Evolutionary conservation across 2,113 vertebrate species (phyloP), one percentile per base, ranked within the genome.

Genomic region (Dendropsophus ebraccatus): DNA sequence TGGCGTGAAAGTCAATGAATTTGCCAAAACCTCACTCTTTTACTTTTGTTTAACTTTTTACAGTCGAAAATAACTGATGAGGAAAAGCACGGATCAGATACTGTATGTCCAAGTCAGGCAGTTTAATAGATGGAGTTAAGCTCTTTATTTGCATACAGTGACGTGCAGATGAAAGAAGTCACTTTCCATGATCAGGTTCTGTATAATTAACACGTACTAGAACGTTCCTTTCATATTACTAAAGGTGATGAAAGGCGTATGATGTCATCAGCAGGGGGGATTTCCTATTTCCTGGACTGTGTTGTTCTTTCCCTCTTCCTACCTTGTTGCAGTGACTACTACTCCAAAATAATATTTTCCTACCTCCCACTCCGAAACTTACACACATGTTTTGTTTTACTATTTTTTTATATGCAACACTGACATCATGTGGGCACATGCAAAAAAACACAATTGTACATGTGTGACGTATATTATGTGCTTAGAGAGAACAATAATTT

Each of bases 351-450:
- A 81, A 87, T 62, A 76, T 81, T 87, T 87, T 60, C 54, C 52
- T 60, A 72, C 23, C 37, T 5, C 50, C n/a, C 8, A 56, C 13
- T 54, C 25, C 17, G 2, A 50, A 60, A 75, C 13, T n/a, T 25
- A 21, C 30, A 10, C 56, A 80, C 23, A 1, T 56, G 45, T 80
- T 69, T 10, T 32, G 56, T 70, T 85, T 84, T 67, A 50, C 69
- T 0, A 87, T 70, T 91, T 92, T n/a, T 88, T 85, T 23, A 0
- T 54, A 60, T 91, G 65, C 93, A 94, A 93, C 92, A 94, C 84
- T 89, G 94, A 91, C 95, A 94, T 88, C 94, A 88, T 91, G 94
- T 32, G 95, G 93, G 83, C 82, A 0, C 32, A 4, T 9, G 6
- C 5, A 45, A 82, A 78, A n/a, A 0, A 88, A 35, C 89, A 52